phyloP scores from a whole-genome alignment of 1,140 invertebrate species.

The Microvelia longipes region DNA sequence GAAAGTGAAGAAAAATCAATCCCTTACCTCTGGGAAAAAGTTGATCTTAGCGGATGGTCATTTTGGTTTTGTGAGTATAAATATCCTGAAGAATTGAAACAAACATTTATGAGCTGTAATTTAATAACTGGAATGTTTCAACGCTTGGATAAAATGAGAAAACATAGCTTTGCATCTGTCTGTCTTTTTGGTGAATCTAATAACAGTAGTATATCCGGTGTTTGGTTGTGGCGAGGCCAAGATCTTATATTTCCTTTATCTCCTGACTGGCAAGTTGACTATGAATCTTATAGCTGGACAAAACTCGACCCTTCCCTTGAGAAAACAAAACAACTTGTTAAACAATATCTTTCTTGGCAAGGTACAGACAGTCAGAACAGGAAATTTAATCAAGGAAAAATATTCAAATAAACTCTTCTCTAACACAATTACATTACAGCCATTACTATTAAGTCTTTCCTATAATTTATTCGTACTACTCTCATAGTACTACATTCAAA shows the following conservation, averaged over 20 bases:
- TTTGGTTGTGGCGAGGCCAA: constrained; percentile 50
- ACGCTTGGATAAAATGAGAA: constrained; percentile 49
- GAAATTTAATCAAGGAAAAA: constrained; percentile 50
- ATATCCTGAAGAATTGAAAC: constrained; percentile 41
- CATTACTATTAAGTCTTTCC: not conserved
- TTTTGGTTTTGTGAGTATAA: constrained; percentile 53
- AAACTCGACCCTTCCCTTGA: constrained; percentile 41
- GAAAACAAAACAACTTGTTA: constrained; percentile 42
- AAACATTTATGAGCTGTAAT: constrained; percentile 50
- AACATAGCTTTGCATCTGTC: constrained; percentile 47
- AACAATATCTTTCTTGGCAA: constrained; percentile 45
- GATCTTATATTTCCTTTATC: constrained; percentile 42
- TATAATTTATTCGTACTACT: not conserved
- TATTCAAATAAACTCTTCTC: constrained; percentile 44
- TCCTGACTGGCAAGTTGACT: constrained; percentile 46
- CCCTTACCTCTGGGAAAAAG: constrained; percentile 54
- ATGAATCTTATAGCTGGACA: constrained; percentile 48
- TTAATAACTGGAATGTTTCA: constrained; percentile 54
- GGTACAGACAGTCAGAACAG: constrained; percentile 40
- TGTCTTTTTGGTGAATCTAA: constrained; percentile 46
- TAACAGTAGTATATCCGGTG: constrained; percentile 43
- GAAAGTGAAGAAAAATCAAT: constrained; percentile 46
- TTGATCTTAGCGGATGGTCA: constrained; percentile 49
- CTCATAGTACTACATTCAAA: constrained; percentile 5
- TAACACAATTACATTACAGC: not conserved